A percentile compares a stretch with the other conserved stretches of the same genome.
Conservation (phyloP, 64 coral and sea anemone species). For the Acropora yongei region DNA sequence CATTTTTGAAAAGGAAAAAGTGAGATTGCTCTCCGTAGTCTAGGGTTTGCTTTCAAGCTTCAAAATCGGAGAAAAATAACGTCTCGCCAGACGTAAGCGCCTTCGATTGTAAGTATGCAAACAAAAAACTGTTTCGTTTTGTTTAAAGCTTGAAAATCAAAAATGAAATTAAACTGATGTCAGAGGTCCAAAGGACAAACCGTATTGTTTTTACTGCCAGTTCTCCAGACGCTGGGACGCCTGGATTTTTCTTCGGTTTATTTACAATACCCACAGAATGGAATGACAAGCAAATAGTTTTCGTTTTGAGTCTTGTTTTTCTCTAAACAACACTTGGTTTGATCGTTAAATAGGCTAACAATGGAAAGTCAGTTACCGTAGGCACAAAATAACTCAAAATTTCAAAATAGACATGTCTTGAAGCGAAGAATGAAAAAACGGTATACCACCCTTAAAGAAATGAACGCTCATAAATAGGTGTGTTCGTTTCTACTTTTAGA, state of each 20-base stretch:
- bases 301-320: background rate
- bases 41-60: background rate
- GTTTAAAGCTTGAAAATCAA: background rate
- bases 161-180: background rate
- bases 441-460: background rate
- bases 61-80: background rate
- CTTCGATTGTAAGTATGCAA: background rate
- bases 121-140: background rate
- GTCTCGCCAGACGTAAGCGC: background rate
- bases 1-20: background rate
- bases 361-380: background rate
- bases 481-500: background rate
- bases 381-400: background rate
- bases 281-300: slow-evolving; percentile 36
- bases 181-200: slow-evolving; percentile 24
- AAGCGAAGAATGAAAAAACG: background rate
- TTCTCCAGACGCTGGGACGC: slow-evolving; percentile 31
- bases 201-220: slow-evolving; percentile 45
- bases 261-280: slow-evolving; percentile 26
- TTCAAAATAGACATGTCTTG: background rate
- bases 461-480: background rate
- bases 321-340: slow-evolving; percentile 30
- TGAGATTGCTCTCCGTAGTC: background rate
- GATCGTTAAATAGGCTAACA: background rate
- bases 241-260: slow-evolving; percentile 28